Conservation (phyloP, 2,888 invertebrate species). For the Hipparchia semele region DNA sequence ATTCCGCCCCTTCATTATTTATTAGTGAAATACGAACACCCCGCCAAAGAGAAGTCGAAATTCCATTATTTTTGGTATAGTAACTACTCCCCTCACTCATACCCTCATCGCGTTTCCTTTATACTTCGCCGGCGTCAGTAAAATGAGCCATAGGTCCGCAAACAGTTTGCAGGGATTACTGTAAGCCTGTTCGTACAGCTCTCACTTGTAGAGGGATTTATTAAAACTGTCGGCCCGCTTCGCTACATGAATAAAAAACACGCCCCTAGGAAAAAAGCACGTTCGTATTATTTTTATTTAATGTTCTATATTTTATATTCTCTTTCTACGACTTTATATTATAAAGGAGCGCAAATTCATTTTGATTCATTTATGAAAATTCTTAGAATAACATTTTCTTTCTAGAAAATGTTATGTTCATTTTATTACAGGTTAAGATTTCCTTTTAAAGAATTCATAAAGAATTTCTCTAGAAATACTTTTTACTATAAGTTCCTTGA, state of each 20-base stretch:
- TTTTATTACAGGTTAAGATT: constrained; percentile 1
- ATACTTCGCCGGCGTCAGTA: constrained; percentile 20
- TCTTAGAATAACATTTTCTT: constrained; percentile 6
- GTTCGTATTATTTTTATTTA: constrained; percentile 9
- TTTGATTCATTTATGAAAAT: constrained; percentile 7
- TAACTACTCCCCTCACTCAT: not conserved
- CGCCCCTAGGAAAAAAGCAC: constrained; percentile 10
- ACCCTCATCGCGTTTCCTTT: constrained; percentile 9
- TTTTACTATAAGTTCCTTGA: no score
- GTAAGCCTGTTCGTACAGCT: constrained; percentile 30
- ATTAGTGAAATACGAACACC: not conserved
- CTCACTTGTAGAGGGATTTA: constrained; percentile 33
- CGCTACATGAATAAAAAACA: constrained; percentile 25
- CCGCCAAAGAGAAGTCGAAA: not conserved
- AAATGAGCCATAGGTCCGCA: constrained; percentile 25
- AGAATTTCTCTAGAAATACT: not conserved
- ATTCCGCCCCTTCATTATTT: not conserved
- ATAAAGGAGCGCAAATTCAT: constrained; percentile 6
- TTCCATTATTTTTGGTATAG: constrained; percentile 8
- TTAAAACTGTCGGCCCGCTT: constrained; percentile 29
- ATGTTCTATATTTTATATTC: not conserved
- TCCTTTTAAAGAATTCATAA: not conserved
- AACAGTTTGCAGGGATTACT: constrained; percentile 31
- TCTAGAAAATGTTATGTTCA: not conserved
- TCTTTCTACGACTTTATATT: constrained; percentile 7